Conservation (phyloP, 2,797 vertebrate genomes). For the Dicrostonyx torquatus region DNA sequence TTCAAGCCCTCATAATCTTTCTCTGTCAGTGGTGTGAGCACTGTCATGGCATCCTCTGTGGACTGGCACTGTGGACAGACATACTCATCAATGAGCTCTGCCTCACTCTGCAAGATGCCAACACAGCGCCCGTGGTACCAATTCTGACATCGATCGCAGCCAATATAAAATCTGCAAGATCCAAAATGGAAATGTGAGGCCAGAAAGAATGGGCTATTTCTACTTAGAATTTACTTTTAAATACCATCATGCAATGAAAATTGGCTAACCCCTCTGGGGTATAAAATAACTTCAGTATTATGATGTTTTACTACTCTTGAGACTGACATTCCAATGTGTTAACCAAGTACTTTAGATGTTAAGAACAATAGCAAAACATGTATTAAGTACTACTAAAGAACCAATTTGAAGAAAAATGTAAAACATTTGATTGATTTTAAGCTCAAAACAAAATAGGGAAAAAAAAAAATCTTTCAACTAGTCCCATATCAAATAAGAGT, state of each 20-base stretch:
- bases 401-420: slow-evolving; percentile 66
- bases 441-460: slow-evolving; percentile 77
- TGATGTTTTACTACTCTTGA: slow-evolving; percentile 48
- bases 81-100: slow-evolving; percentile 97
- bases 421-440: slow-evolving; percentile 77
- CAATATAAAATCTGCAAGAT: slow-evolving; percentile 96
- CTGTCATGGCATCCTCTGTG: slow-evolving; percentile 98
- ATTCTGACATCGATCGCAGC: slow-evolving; percentile 99
- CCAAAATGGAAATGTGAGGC: slow-evolving; percentile 80
- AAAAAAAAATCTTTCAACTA: slow-evolving; percentile 72
- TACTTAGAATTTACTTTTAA: slow-evolving; percentile 40
- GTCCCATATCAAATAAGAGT: slow-evolving; percentile 65
- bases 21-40: slow-evolving; percentile 96
- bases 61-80: slow-evolving; percentile 99
- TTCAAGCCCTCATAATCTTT: slow-evolving; percentile 97
- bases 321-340: slow-evolving; percentile 51
- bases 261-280: slow-evolving; percentile 44
- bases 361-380: slow-evolving; percentile 71
- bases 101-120: slow-evolving; percentile 98
- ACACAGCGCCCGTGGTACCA: slow-evolving; percentile 99
- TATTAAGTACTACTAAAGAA: slow-evolving; percentile 64
- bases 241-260: slow-evolving; percentile 73
- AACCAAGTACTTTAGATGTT: slow-evolving; percentile 68
- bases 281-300: slow-evolving; percentile 61
- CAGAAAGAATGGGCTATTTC: slow-evolving; percentile 9